phyloP scores from a whole-genome alignment of 2,888 invertebrate genomes.

The Elgonia sp. region DNA sequence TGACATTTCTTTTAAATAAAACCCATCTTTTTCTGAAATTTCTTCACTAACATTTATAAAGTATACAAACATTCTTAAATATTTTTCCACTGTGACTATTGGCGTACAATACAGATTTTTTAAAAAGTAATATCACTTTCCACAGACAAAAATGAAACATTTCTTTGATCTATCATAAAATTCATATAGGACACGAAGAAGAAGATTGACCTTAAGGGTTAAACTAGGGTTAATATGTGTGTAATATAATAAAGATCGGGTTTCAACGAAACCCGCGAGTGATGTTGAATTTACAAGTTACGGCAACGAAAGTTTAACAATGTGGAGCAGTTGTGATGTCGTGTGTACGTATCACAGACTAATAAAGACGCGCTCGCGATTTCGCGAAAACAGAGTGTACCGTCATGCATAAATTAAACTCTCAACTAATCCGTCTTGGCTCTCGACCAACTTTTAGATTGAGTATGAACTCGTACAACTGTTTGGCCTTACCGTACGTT shows the following conservation, averaged over 20 bases:
- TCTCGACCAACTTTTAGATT: conserved; percentile 81
- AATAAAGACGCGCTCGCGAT: conserved; percentile 74
- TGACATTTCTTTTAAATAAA: too few species aligned
- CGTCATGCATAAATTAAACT: conserved; percentile 82
- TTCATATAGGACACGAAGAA: too few species aligned
- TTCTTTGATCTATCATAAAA: too few species aligned
- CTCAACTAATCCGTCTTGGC: conserved; percentile 81
- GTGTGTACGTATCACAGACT: conserved; percentile 73
- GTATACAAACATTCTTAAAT: too few species aligned
- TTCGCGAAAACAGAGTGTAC: conserved; percentile 73
- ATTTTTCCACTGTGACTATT: too few species aligned
- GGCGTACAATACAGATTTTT: too few species aligned
- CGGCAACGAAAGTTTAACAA: conserved; percentile 70
- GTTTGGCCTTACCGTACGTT: conserved; percentile 76
- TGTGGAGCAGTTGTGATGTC: conserved; percentile 72
- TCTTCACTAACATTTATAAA: too few species aligned
- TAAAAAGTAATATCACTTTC: too few species aligned
- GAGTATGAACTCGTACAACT: conserved; percentile 81
- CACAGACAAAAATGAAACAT: too few species aligned
- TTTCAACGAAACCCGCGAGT: conserved; percentile 55
- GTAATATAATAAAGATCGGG: conserved; percentile 56
- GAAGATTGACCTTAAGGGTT: too few species aligned
- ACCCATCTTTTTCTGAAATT: too few species aligned
- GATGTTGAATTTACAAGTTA: conserved; percentile 70
- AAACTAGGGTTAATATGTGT: conserved; percentile 19